These are phyloP conservation scores for Tachycineta bicolor DNA, from an alignment of 2,113 vertebrate species.

Conservation along the genomic window DNA sequence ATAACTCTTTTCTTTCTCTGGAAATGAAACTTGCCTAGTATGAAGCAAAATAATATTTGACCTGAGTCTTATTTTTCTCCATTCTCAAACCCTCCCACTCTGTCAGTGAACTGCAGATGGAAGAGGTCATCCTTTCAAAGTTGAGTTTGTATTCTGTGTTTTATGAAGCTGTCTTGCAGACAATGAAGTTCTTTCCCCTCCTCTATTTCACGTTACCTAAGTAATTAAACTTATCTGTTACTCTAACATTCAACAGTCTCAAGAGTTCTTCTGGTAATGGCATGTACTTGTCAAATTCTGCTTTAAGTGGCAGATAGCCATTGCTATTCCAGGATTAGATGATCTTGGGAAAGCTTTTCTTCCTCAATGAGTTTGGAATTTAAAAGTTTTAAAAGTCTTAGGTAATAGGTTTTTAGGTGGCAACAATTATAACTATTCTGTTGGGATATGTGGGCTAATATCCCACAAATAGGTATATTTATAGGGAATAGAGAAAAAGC, in stretches of 20 bases:
- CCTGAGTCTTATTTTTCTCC: not conserved
- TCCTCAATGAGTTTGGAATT: not conserved
- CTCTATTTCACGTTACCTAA: not conserved
- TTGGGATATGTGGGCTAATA: not conserved
- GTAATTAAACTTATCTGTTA: conserved; percentile 35
- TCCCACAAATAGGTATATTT: too few relatives aligned
- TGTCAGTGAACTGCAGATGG: not conserved
- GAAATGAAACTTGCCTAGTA: not conserved
- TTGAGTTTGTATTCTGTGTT: not conserved
- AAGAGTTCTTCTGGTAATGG: conserved; percentile 10
- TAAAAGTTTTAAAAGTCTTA: not conserved
- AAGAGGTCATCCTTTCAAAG: conserved; percentile 23
- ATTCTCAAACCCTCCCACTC: not conserved
- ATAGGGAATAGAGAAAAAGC: not conserved
- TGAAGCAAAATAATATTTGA: not conserved
- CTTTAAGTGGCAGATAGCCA: not conserved
- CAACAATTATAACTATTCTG: not conserved
- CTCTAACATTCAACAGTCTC: not conserved
- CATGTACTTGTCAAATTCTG: not conserved
- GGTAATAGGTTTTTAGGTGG: not conserved
- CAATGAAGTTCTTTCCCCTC: not conserved
- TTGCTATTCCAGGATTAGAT: not conserved
- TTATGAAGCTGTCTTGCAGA: conserved; percentile 16
- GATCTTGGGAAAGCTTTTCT: not conserved
- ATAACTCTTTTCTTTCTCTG: not conserved